Percentiles rank a stretch among this genome's conserved stretches.
phyloP scores from a whole-genome alignment of 2,888 invertebrate genomes.

The Agriopis marginaria region DNA sequence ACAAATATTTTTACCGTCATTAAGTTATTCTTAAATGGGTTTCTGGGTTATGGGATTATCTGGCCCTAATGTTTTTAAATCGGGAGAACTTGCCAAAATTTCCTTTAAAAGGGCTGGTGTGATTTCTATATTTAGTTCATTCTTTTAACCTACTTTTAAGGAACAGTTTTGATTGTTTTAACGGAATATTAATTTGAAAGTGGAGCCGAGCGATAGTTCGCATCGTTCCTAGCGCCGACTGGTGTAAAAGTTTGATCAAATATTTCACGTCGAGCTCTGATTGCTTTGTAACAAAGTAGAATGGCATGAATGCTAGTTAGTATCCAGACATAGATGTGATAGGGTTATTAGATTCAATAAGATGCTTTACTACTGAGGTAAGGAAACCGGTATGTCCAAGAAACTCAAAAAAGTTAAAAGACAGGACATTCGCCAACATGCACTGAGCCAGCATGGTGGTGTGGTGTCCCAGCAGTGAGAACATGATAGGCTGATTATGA shows the following conservation, averaged over 20 bases:
- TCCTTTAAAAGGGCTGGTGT: slow-evolving; percentile 1
- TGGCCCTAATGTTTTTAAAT: slow-evolving; percentile 2
- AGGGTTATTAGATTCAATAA: not conserved
- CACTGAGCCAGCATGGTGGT: too few species aligned
- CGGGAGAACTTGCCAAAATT: slow-evolving; percentile 12
- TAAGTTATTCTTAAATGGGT: slow-evolving; percentile 27
- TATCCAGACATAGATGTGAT: not conserved
- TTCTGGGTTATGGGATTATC: slow-evolving; percentile 27
- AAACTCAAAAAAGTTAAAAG: too few species aligned
- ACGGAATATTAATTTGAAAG: not conserved
- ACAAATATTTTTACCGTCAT: slow-evolving; percentile 15
- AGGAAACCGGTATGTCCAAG: too few species aligned
- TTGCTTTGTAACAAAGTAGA: slow-evolving; percentile 4
- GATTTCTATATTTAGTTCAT: slow-evolving; percentile 1
- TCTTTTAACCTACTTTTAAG: not conserved
- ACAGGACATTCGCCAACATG: too few species aligned
- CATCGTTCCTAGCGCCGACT: not conserved
- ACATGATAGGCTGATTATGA: too few species aligned
- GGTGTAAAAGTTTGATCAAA: slow-evolving; percentile 1
- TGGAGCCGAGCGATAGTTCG: not conserved
- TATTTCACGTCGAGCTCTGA: not conserved
- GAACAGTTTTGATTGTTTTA: not conserved
- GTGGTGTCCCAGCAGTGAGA: too few species aligned
- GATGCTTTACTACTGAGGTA: not conserved
- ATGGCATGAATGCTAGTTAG: not conserved